Evolutionary conservation across 2,797 vertebrate species (phyloP), one percentile per base, ranked within the genome.

Genomic region (Peromyscus nudipes): DNA sequence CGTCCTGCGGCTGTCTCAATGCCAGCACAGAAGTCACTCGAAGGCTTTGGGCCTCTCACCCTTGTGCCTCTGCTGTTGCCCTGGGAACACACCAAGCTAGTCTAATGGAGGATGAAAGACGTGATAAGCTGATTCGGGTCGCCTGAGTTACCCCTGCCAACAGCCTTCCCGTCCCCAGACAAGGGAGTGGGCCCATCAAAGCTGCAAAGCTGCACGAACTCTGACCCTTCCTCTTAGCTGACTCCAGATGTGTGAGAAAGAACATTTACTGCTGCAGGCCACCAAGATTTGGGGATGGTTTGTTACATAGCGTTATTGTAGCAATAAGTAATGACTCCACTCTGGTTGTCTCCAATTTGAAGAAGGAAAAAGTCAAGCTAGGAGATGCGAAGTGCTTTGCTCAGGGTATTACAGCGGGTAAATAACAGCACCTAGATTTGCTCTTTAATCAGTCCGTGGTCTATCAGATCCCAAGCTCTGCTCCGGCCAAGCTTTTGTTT

Each of bases 61-160:
- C 49, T 21, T 1, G 31, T 13, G 14, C 77, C 19, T 79, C 80
- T 52, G 31, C 49, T 4, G 0, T 37, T 1, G 0, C 85, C 57
- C 8, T 19, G 49, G 34, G 55, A 40, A 62, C 69, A 11, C 0
- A 12, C 25, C 0, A 1, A 40, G 19, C 31, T 34, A 16, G 55
- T 69, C 69, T 40, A 23, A 9, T 12, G 8, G 67, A 67, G 46
- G n/a, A 23, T 0, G 13, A 83, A 43, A 86, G 37, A 17, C 0
- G 0, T 0, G 1, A 21, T 12, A 34, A 11, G 4, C 37, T 7
- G 13, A 25, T 49, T 40, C 25, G 10, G 37, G 60, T 14, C 29
- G 21, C 40, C 43, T 0, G 8, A 55, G n/a, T 9, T 69, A 25
- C 49, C 19, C 40, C 13, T 6, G 60, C 8, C 16, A 6, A 10